Conservation (phyloP, 2,888 invertebrate species). For the Nezara viridula region DNA sequence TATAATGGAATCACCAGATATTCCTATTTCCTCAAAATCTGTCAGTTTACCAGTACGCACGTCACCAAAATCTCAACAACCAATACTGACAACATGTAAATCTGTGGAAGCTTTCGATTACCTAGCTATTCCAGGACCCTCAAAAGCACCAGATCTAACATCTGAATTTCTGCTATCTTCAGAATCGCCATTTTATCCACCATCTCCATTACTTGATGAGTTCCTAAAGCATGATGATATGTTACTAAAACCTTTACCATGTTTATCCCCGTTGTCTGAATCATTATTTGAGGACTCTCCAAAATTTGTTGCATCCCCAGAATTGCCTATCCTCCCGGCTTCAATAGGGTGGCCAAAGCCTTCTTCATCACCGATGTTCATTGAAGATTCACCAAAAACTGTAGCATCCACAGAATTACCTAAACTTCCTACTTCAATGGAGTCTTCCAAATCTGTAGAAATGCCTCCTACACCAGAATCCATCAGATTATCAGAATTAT, state of each 20-base stretch:
- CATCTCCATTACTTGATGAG: neutral
- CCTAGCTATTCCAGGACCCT: neutral
- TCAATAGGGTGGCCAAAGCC: neutral
- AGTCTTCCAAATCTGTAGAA: neutral
- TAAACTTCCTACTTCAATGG: neutral
- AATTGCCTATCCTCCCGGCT: neutral
- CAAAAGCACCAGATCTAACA: neutral
- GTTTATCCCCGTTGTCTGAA: neutral
- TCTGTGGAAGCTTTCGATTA: neutral
- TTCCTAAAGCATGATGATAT: no score
- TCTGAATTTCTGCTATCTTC: neutral
- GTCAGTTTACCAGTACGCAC: no score
- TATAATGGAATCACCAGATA: neutral
- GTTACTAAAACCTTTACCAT: neutral
- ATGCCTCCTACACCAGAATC: neutral
- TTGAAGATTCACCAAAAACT: neutral
- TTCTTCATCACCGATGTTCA: neutral
- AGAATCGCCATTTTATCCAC: neutral
- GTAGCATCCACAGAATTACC: neutral
- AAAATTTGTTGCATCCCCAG: neutral
- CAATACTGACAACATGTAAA: neutral
- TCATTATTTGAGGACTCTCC: neutral
- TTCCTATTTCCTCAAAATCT: no score
- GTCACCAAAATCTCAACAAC: neutral
- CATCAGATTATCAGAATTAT: neutral